Conservation (phyloP, 1,140 invertebrate genomes). For the Uloborus diversus region DNA sequence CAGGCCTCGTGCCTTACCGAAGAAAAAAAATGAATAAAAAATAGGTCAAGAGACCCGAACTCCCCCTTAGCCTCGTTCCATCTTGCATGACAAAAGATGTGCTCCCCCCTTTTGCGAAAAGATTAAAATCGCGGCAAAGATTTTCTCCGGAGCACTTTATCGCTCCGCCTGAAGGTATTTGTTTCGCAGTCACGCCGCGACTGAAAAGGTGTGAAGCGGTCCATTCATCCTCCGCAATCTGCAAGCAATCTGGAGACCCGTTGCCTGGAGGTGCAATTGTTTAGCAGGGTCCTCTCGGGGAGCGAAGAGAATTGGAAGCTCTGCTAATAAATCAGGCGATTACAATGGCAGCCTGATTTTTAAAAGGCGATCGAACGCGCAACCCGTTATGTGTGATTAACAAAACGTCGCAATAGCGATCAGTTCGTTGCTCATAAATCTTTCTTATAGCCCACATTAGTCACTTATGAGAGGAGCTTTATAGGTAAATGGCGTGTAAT, state of each 20-base stretch:
- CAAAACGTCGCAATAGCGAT: too few relatives aligned
- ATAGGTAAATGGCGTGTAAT: too few relatives aligned
- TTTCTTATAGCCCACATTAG: too few relatives aligned
- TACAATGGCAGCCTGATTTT: too few relatives aligned
- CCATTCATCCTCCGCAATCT: constrained; percentile 12
- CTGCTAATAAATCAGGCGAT: constrained; percentile 37
- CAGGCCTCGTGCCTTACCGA: constrained; percentile 22
- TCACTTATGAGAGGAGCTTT: too few relatives aligned
- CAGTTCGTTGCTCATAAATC: too few relatives aligned
- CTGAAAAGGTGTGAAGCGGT: constrained; percentile 31
- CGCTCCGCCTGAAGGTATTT: constrained; percentile 21
- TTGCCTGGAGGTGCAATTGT: too few relatives aligned
- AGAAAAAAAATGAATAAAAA: constrained; percentile 15
- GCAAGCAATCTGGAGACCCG: too few relatives aligned
- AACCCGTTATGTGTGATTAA: too few relatives aligned
- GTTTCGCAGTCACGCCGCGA: constrained; percentile 38
- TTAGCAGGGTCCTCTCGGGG: too few relatives aligned
- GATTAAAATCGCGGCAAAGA: constrained; percentile 51
- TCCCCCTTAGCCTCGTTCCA: neutral
- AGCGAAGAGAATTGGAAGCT: too few relatives aligned
- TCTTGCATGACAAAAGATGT: constrained; percentile 23
- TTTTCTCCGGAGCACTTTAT: constrained; percentile 41
- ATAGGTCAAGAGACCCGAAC: constrained; percentile 37
- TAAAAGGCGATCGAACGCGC: too few relatives aligned
- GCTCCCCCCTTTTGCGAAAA: neutral